phyloP scores from a whole-genome alignment of 2,113 vertebrate genomes.

The Neogobius melanostomus region DNA sequence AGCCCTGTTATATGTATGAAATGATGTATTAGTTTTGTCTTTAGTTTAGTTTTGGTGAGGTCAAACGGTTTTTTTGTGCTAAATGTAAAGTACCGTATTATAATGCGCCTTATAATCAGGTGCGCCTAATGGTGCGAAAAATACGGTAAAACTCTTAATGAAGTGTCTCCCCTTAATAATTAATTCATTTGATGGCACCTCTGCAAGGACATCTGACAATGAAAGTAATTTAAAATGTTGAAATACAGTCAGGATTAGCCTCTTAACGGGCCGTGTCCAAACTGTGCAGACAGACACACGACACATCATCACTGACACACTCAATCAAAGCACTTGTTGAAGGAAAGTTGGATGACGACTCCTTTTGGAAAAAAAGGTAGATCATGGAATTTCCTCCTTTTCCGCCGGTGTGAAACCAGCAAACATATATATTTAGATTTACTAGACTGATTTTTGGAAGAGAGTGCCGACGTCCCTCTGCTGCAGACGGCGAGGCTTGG shows the following conservation, averaged over 20 bases:
- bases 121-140: too few relatives aligned
- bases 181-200: too few relatives aligned
- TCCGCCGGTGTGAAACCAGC: constrained; percentile 64
- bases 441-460: constrained; percentile 69
- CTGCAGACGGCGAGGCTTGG: constrained; percentile 42
- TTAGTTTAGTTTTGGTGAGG: too few relatives aligned
- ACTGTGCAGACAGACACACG: constrained; percentile 27
- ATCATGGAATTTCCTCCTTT: constrained; percentile 73
- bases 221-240: neutral
- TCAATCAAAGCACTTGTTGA: constrained; percentile 57
- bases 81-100: neutral
- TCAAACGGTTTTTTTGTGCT: too few relatives aligned
- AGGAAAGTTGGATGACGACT: constrained; percentile 63
- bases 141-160: constrained; percentile 10
- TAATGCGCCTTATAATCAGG: too few relatives aligned
- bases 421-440: constrained; percentile 73
- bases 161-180: neutral
- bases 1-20: too few relatives aligned
- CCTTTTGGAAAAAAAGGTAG: constrained; percentile 44
- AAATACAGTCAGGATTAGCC: constrained; percentile 40
- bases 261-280: constrained; percentile 36
- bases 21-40: too few relatives aligned
- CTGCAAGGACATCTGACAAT: too few relatives aligned
- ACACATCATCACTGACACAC: constrained; percentile 37
- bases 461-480: constrained; percentile 34